Evolutionary conservation across 2,888 invertebrate genomes (phyloP).

Genomic region (Corbicula japonica): DNA sequence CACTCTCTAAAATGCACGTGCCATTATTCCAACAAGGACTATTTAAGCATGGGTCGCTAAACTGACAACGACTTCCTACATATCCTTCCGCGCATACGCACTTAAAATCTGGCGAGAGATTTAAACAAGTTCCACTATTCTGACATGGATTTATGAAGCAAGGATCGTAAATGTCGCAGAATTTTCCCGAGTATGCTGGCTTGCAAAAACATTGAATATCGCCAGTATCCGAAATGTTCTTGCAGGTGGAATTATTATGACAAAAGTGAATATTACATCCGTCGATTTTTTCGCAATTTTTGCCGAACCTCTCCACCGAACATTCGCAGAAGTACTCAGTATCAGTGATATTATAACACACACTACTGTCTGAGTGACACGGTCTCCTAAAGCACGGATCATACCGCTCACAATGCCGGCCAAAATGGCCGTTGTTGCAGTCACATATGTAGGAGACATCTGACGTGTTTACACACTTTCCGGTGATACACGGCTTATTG

Average conservation of each 20-base stretch:
- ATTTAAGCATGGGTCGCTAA: conserved; percentile 66
- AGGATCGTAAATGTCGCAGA: conserved; percentile 74
- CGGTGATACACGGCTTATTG: conserved; percentile 79
- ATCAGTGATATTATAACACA: conserved; percentile 59
- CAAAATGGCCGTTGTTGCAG: conserved; percentile 71
- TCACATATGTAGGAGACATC: conserved; percentile 68
- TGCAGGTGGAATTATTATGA: conserved; percentile 76
- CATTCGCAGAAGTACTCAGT: conserved; percentile 77
- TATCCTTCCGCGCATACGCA: conserved; percentile 69
- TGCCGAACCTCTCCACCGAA: conserved; percentile 75
- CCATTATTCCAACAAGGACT: conserved; percentile 74
- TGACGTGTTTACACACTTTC: conserved; percentile 77
- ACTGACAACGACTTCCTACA: conserved; percentile 73
- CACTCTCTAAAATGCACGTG: conserved; percentile 59
- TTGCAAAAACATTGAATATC: conserved; percentile 67
- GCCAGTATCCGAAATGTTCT: conserved; percentile 62
- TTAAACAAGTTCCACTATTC: conserved; percentile 75
- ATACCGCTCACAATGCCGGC: conserved; percentile 66
- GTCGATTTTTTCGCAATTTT: conserved; percentile 76
- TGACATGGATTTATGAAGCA: conserved; percentile 73
- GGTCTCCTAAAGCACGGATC: conserved; percentile 67
- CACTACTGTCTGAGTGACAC: conserved; percentile 60
- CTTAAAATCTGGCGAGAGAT: conserved; percentile 59
- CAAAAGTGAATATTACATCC: conserved; percentile 77
- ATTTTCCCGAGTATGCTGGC: conserved; percentile 71